Percentiles rank a stretch among this genome's conserved stretches.
phyloP scores from a whole-genome alignment of 2,888 invertebrate species.

The Andricus quercusramuli region DNA sequence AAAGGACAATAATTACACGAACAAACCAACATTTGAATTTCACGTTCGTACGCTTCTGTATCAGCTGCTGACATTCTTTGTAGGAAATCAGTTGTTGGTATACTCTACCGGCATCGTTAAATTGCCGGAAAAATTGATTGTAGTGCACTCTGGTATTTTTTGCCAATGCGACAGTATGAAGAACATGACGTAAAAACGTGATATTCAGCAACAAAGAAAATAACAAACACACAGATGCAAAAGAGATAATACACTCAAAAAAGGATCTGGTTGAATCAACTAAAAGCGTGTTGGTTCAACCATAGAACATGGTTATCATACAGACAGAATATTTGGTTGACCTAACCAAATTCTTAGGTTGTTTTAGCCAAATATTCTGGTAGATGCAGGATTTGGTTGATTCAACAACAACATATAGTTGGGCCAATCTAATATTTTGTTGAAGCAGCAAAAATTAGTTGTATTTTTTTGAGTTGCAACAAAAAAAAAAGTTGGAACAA shows the following conservation, averaged over 20 bases:
- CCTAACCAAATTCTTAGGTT: no score
- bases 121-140: conserved; percentile 9
- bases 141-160: background rate
- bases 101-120: background rate
- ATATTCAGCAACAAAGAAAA: conserved; percentile 21
- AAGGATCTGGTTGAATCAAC: no score
- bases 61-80: conserved; percentile 12
- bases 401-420: no score
- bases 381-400: no score
- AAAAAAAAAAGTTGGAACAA: conserved; percentile 1
- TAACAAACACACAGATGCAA: conserved; percentile 3
- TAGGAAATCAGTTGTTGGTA: conserved; percentile 21
- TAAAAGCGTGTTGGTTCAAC: no score
- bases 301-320: no score
- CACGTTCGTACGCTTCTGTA: conserved; percentile 24
- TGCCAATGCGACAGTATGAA: background rate
- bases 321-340: no score
- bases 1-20: conserved; percentile 17
- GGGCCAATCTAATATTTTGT: no score
- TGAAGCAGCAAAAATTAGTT: no score
- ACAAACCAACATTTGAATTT: conserved; percentile 30
- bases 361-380: no score
- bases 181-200: conserved; percentile 15
- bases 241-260: background rate
- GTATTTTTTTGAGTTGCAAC: background rate